A percentile compares a stretch with the other conserved stretches of the same genome.
These are phyloP conservation scores for Drosophila pseudoobscura DNA, from an alignment of 1,140 invertebrate species.

Conservation along the genomic window DNA sequence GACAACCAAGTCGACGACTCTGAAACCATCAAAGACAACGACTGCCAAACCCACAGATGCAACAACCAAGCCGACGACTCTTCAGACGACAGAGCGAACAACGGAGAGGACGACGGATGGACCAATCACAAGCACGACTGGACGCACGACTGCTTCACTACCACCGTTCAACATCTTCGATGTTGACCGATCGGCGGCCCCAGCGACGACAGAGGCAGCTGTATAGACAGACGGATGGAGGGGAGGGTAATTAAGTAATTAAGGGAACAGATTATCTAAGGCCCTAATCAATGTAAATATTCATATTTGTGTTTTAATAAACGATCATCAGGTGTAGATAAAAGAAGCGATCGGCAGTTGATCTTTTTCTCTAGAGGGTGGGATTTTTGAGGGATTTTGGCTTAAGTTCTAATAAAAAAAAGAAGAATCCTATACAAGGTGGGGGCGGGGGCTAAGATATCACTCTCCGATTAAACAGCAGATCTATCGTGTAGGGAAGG, in stretches of 20 bases:
- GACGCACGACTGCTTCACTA: slow-evolving; percentile 15
- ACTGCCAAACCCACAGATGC: too few relatives aligned
- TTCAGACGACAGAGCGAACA: slow-evolving; percentile 2
- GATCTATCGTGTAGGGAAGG: too few relatives aligned
- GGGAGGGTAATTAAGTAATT: too few relatives aligned
- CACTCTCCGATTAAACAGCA: too few relatives aligned
- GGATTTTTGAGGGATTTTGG: not conserved
- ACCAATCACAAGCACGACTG: not conserved
- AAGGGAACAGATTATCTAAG: not conserved
- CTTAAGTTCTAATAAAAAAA: slow-evolving; percentile 25
- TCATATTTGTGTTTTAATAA: slow-evolving; percentile 5
- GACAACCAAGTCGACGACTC: not conserved
- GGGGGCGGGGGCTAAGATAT: not conserved
- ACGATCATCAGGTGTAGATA: not conserved
- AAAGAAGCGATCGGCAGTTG: not conserved
- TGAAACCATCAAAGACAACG: not conserved
- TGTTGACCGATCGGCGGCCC: not conserved
- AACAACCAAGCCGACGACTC: not conserved
- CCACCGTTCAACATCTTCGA: slow-evolving; percentile 45
- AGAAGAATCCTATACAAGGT: not conserved
- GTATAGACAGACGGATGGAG: not conserved
- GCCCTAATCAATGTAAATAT: not conserved
- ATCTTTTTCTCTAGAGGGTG: too few relatives aligned
- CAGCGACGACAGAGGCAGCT: too few relatives aligned
- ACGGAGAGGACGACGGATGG: not conserved